A percentile compares a stretch with the other conserved stretches of the same genome.
Evolutionary conservation across 2,797 vertebrate genomes (phyloP).

Genomic region (Natrix natrix): DNA sequence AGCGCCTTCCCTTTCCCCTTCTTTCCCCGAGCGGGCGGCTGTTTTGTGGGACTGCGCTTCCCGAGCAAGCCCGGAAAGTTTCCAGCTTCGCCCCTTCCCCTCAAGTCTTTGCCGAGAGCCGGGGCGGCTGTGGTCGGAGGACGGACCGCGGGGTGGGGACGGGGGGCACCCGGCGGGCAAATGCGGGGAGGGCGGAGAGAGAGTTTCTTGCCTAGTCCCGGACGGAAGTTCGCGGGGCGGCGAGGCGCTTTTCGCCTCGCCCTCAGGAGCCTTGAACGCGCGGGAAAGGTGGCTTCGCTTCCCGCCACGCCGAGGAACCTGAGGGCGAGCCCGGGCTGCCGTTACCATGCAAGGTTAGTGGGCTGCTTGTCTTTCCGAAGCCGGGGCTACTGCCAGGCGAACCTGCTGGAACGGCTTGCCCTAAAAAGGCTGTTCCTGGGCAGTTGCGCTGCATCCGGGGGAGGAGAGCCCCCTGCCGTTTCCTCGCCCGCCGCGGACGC

Average conservation of each 20-base stretch:
- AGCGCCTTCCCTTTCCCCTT: too few species aligned
- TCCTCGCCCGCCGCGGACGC: background rate
- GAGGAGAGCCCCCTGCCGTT: background rate
- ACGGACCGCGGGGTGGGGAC: too few species aligned
- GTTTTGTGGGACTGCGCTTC: background rate
- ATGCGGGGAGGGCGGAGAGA: background rate
- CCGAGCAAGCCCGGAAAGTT: background rate
- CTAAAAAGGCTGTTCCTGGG: constrained; percentile 33
- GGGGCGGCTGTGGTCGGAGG: background rate
- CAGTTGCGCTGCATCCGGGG: constrained; percentile 29
- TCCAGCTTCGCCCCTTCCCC: background rate
- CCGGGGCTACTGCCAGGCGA: background rate
- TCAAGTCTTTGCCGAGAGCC: background rate
- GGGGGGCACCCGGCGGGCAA: too few species aligned
- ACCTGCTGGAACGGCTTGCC: background rate
- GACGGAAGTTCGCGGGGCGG: background rate
- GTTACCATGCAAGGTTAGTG: background rate
- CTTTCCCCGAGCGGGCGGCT: background rate
- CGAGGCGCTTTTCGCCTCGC: background rate
- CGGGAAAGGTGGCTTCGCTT: background rate
- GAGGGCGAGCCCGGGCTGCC: background rate
- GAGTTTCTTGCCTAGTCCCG: background rate
- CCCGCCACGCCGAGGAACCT: background rate
- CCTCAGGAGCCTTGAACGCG: background rate
- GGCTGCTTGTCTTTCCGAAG: background rate